These are phyloP conservation scores for Cepaea hortensis DNA, from an alignment of 2,888 invertebrate genomes.

Conservation along the genomic window DNA sequence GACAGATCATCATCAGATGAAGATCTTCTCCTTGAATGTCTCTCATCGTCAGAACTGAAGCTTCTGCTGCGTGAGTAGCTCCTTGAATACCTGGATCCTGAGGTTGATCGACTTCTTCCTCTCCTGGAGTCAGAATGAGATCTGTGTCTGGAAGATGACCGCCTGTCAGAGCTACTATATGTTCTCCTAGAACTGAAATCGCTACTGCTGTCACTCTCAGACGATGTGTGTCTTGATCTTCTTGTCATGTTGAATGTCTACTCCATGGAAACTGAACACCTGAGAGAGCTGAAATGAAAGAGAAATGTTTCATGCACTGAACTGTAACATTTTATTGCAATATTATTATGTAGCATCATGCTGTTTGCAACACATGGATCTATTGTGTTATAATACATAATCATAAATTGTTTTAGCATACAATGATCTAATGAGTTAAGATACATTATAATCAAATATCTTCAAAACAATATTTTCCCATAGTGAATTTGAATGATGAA, in stretches of 20 bases:
- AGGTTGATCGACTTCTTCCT: constrained; percentile 15
- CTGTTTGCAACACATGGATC: no score
- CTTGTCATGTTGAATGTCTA: neutral
- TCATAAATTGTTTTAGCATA: no score
- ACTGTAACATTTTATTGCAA: no score
- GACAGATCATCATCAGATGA: neutral
- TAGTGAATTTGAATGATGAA: no score
- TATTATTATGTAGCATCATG: no score
- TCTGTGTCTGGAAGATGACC: neutral
- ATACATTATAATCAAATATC: no score
- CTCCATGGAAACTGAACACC: neutral
- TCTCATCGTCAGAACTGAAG: neutral
- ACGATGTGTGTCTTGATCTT: neutral
- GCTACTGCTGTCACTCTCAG: constrained; percentile 18
- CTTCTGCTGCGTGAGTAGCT: neutral
- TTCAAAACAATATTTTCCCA: no score
- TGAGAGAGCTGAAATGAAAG: neutral
- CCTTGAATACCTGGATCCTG: neutral
- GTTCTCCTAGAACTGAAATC: neutral
- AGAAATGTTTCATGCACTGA: no score
- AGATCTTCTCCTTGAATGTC: constrained; percentile 2
- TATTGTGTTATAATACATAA: no score
- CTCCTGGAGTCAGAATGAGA: neutral
- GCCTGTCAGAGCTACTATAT: neutral
- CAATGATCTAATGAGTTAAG: no score